Percentiles rank a stretch among this genome's conserved stretches.
These are phyloP conservation scores for Carcina quercana DNA, from an alignment of 2,888 invertebrate genomes.

Conservation along the genomic window DNA sequence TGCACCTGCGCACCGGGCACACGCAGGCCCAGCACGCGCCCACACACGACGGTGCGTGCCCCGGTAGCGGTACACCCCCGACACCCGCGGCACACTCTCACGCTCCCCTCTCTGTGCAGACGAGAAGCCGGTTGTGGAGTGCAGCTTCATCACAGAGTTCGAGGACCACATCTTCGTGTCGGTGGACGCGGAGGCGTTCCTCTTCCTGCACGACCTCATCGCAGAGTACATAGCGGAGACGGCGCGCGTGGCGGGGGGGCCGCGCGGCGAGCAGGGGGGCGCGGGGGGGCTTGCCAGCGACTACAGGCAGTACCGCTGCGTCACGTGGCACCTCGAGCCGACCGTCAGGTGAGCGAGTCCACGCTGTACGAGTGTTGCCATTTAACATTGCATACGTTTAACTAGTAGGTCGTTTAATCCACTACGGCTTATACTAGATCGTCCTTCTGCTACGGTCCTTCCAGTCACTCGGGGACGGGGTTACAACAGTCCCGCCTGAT, in stretches of 20 bases:
- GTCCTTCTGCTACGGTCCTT: no score
- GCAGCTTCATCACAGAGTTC: constrained; percentile 98
- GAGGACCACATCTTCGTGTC: constrained; percentile 99
- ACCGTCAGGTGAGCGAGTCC: constrained; percentile 85
- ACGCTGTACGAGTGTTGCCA: no score
- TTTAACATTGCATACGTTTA: no score
- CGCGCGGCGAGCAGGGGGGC: constrained; percentile 48
- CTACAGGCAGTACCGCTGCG: constrained; percentile 90
- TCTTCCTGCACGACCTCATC: constrained; percentile 97
- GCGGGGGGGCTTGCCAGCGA: constrained; percentile 74
- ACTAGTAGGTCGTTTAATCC: no score
- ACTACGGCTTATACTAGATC: no score
- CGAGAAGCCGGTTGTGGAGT: constrained; percentile 92
- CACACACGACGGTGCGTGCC: constrained; percentile 71
- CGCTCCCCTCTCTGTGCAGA: constrained; percentile 52
- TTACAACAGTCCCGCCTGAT: no score
- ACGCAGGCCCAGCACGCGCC: constrained; percentile 85
- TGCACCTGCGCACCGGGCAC: constrained; percentile 95
- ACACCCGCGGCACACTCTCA: neutral
- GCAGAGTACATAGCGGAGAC: constrained; percentile 97
- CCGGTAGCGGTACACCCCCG: no score
- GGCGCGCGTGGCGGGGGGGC: constrained; percentile 79
- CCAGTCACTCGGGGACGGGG: no score
- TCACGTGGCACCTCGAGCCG: constrained; percentile 95
- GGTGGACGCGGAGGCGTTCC: constrained; percentile 98